Evolutionary conservation across 1,140 invertebrate species (phyloP), one percentile per base, ranked within the genome.

Genomic region (Odontomachus brunneus): DNA sequence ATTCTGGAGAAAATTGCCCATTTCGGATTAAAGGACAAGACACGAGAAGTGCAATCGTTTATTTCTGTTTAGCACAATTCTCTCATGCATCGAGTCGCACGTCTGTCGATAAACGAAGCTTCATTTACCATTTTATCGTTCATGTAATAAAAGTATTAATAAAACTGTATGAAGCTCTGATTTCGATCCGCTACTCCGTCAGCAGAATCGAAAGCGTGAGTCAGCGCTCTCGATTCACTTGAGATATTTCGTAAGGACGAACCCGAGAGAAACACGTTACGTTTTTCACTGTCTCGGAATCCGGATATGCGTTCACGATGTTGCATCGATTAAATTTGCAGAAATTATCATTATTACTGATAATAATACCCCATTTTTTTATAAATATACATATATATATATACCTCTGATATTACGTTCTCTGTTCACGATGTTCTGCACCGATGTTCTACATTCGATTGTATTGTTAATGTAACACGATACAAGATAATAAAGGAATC

Each of bases 71-170:
- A 49, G 15, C 11, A 72, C 51, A 60, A 82, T 66, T 55, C 51
- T 84, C 15, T 59, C 69, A 57, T 14, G 38, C 57, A 53, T 66
- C 38, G 62, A 57, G 65, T 15, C 15, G 44, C 57, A 66, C 17
- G 24, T 55, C 33, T 82, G 63, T 26, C 51, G 85, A 80, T 38
- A 81, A 85, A 72, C 69, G 75, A 81, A 84, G 63, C 82, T 83
- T 89, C 72, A 55, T 87, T 53, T 75, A 66, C 48, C 59, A 80
- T 80, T 62, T 87, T 78, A 85, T 89, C 82, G 75, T 89, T 89
- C 81, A 82, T 72, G 83, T 81, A 89, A 89, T 88, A 89, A 89
- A 89, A 85, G 19, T 87, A 85, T 59, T 84, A 57, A 85, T 72
- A 59, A 84, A 89, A 81, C 49, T 88, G 51, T 57, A 82, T 19